Percentiles rank a stretch among this genome's conserved stretches.
These are phyloP conservation scores for Melanerpes formicivorus DNA, from an alignment of 2,113 vertebrate species.

Conservation along the genomic window DNA sequence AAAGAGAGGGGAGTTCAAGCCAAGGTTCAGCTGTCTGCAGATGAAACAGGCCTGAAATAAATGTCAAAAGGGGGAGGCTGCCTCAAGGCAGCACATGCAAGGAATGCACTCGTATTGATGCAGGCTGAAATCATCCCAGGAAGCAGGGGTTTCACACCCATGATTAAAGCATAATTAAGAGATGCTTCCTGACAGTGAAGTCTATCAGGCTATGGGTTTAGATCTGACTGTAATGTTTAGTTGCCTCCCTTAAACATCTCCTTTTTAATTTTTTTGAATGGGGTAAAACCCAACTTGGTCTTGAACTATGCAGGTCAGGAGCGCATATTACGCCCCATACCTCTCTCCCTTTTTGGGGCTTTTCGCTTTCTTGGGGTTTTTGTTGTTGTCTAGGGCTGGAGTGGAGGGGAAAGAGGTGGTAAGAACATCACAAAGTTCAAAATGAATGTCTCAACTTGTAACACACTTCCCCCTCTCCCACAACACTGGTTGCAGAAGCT, in stretches of 20 bases:
- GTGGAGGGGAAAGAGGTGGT: not conserved
- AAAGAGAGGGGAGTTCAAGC: not conserved
- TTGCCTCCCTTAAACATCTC: not conserved
- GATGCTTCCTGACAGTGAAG: conserved; percentile 32
- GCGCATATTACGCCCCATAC: not conserved
- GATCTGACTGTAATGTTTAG: not conserved
- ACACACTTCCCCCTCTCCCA: conserved; percentile 2
- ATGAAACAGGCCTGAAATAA: not conserved
- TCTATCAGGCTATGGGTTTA: not conserved
- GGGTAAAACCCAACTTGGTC: not conserved
- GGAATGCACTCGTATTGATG: not conserved
- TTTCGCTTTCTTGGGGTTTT: not conserved
- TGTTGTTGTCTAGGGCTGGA: not conserved
- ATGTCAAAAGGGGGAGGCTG: not conserved
- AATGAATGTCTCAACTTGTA: conserved; percentile 18
- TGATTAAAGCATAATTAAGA: conserved; percentile 19
- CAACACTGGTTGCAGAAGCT: conserved; percentile 38
- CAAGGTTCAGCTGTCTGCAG: not conserved
- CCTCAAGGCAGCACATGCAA: not conserved
- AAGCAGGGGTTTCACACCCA: conserved; percentile 1
- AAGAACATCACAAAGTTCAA: conserved; percentile 30
- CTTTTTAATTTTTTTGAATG: not conserved
- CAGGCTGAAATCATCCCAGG: not conserved
- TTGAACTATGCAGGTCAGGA: not conserved
- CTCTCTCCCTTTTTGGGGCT: not conserved